Base-by-base conservation (phyloP, 2,113 vertebrate genomes). In the Eupsittula cactorum region DNA sequence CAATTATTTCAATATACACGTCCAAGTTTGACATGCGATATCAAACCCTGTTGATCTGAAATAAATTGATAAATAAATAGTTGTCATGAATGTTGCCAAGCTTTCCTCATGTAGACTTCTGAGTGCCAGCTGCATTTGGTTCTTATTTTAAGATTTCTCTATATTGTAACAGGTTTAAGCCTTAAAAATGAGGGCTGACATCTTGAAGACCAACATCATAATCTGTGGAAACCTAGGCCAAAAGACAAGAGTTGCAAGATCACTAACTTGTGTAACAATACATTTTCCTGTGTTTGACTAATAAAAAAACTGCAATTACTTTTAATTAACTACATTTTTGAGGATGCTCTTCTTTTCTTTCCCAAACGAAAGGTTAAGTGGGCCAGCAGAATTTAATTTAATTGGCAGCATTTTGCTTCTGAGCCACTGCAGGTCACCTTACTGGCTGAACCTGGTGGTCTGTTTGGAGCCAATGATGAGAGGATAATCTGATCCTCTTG, bases 51-150 rank as follows among this genome's bases (percentile, higher is more conserved):
- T 33, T 92, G 53, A 88, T 93, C 53, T 88, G 49, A 90, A 96
- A 82, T 93, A 93, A 89, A 90, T 90, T 88, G 70, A 90, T 96
- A 92, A 96, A 95, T 92, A 90, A 89, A 95, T 82, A 82, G 60
- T 92, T 96, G 86, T 95, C 91, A 96, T 76, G 84, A 78, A 55
- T 20, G 50, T 81, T 96, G 83, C 86, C 86, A 95, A 84, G 65
- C 33, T 62, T 91, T 94, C 71, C 46, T 95, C 37, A 11, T 49
- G 31, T 57, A 91, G 77, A 52, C 5, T 86, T 88, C 37, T 73
- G 52, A 53, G 14, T 86, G 83, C 59, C 73, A 86, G 64, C 59
- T 93, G 70, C 70, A 74, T 91, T 95, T 76, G 4, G 37, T 85
- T 93, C 37, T 86, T 87, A 82, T 70, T 96, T 94, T 90, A 85